Percentiles rank a stretch among this genome's conserved stretches.
Conservation (phyloP, 2,113 vertebrate species). For the Etia nguti region DNA sequence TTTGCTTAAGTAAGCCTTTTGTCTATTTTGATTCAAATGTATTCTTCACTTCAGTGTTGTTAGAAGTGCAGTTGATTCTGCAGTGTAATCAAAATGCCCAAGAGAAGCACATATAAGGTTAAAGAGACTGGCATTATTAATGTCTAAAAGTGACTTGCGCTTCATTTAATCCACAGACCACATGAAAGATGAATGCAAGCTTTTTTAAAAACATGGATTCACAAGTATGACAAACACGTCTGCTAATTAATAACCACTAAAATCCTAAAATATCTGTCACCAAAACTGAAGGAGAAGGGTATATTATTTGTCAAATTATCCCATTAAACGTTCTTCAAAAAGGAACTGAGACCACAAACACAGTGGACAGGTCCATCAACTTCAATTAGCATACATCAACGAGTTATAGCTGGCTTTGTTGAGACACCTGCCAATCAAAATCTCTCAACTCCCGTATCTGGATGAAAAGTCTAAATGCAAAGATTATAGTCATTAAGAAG, state of each 20-base stretch:
- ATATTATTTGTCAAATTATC: neutral
- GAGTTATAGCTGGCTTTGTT: neutral
- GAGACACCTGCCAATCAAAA: neutral
- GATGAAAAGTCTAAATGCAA: neutral
- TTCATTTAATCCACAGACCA: neutral
- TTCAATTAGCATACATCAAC: neutral
- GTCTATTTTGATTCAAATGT: neutral
- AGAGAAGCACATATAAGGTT: neutral
- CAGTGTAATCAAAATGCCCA: neutral
- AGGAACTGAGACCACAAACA: neutral
- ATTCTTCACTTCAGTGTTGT: neutral
- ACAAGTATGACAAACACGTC: neutral
- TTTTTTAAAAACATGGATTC: neutral
- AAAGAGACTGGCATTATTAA: neutral
- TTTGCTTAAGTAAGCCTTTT: neutral
- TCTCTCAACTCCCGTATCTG: neutral
- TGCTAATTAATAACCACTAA: neutral
- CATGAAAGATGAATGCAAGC: neutral
- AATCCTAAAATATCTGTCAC: neutral
- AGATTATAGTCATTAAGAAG: too few species aligned
- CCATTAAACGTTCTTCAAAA: neutral
- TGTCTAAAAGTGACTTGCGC: neutral
- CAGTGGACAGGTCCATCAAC: neutral
- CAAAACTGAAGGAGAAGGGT: neutral
- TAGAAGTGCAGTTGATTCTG: neutral